These are phyloP conservation scores for Sebastolobus alascanus DNA, from an alignment of 2,797 vertebrate species.

Conservation along the genomic window DNA sequence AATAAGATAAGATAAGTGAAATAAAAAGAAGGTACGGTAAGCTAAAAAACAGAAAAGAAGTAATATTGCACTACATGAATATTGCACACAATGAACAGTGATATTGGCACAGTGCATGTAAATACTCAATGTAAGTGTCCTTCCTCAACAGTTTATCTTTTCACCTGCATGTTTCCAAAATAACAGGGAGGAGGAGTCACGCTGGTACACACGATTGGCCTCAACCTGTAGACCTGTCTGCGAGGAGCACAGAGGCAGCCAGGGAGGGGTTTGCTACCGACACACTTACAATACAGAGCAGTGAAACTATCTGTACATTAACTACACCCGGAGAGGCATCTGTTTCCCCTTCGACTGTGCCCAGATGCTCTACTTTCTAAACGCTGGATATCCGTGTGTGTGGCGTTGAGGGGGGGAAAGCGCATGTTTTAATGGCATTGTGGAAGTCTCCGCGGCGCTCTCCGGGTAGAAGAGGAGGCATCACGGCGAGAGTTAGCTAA, in stretches of 20 bases:
- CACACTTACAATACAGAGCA: slow-evolving; percentile 51
- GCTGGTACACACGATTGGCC: slow-evolving; percentile 59
- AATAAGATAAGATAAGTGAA: too few relatives aligned
- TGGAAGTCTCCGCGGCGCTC: slow-evolving; percentile 64
- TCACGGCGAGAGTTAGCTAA: slow-evolving; percentile 75
- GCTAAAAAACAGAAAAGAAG: too few relatives aligned
- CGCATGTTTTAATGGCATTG: slow-evolving; percentile 75
- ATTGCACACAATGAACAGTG: too few relatives aligned
- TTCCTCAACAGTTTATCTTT: slow-evolving; percentile 6
- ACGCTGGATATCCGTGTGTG: not conserved
- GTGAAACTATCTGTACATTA: slow-evolving; percentile 45
- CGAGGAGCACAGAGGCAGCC: slow-evolving; percentile 59
- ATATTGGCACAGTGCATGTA: too few relatives aligned
- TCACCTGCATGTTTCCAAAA: slow-evolving; percentile 61
- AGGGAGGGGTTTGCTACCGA: slow-evolving; percentile 69
- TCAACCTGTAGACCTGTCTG: slow-evolving; percentile 80
- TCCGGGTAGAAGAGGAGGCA: slow-evolving; percentile 69
- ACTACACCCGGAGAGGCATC: slow-evolving; percentile 11
- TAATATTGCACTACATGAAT: too few relatives aligned
- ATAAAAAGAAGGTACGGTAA: too few relatives aligned
- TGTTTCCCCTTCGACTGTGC: not conserved
- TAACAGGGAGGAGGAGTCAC: slow-evolving; percentile 70
- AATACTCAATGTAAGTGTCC: not conserved
- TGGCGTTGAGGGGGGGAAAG: slow-evolving; percentile 24
- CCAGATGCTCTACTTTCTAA: not conserved